Percentiles rank a stretch among this genome's conserved stretches.
Evolutionary conservation across 2,113 vertebrate genomes (phyloP).

Genomic region (Heloderma charlesbogerti): DNA sequence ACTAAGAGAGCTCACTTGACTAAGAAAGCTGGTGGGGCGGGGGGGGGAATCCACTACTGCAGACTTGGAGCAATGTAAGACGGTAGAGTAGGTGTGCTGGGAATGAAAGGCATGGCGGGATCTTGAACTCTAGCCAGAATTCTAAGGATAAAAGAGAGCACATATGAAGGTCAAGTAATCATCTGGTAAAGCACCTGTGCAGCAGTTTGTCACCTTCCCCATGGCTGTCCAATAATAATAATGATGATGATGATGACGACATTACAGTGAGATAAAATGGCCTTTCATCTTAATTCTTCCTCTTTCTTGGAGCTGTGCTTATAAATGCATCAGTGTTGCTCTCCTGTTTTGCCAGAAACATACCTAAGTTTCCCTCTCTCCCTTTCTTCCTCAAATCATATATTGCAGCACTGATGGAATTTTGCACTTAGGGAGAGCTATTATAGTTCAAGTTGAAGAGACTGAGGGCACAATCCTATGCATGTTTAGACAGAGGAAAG

Average conservation of each 20-base stretch:
- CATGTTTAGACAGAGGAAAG: too few species aligned
- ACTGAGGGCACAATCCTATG: too few species aligned
- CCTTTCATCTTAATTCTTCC: conserved; percentile 53
- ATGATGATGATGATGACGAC: too few species aligned
- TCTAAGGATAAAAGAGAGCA: conserved; percentile 29
- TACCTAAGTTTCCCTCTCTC: background rate
- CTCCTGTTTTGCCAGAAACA: background rate
- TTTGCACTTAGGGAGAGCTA: background rate
- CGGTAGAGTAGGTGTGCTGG: background rate
- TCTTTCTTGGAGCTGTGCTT: conserved; percentile 29
- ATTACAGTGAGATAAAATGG: conserved; percentile 40
- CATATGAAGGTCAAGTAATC: background rate
- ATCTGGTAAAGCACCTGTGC: background rate
- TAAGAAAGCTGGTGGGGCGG: background rate
- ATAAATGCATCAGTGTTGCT: conserved; percentile 21
- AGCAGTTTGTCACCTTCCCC: conserved; percentile 6
- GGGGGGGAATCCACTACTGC: background rate
- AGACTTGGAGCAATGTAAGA: background rate
- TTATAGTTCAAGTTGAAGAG: too few species aligned
- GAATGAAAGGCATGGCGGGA: too few species aligned
- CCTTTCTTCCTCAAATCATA: conserved; percentile 39
- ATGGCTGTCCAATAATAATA: conserved; percentile 13
- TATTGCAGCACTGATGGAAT: conserved; percentile 51
- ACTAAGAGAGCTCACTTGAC: background rate
- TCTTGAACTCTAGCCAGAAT: background rate